phyloP scores from a whole-genome alignment of 64 coral and sea anemone genomes.

The Montipora efflorescens region DNA sequence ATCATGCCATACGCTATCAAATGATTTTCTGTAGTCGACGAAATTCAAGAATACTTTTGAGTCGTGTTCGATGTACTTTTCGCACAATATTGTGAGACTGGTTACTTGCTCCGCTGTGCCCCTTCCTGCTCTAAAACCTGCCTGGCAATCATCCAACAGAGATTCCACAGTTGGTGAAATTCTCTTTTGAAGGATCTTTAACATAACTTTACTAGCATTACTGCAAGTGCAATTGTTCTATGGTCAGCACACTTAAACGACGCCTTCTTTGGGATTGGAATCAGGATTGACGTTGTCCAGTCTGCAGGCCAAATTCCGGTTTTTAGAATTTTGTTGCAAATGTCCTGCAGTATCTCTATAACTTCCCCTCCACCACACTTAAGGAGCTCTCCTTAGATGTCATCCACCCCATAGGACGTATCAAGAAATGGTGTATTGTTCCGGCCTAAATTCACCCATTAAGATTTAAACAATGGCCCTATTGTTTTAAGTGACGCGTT shows the following conservation, averaged over 20 bases:
- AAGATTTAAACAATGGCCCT: no score
- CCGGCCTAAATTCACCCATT: no score
- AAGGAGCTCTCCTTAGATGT: background rate
- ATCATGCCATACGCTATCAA: constrained; percentile 32
- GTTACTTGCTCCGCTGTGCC: background rate
- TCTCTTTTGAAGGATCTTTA: background rate
- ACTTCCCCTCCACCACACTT: background rate
- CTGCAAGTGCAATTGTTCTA: constrained; percentile 19
- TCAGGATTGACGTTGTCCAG: constrained; percentile 17
- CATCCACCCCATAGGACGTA: background rate
- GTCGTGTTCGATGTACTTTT: constrained; percentile 8
- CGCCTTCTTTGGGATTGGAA: constrained; percentile 20
- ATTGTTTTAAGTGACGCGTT: no score
- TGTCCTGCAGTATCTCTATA: no score
- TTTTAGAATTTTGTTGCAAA: background rate
- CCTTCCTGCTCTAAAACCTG: background rate
- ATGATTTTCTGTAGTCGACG: constrained; percentile 21
- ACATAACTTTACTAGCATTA: constrained; percentile 23
- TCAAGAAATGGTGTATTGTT: no score
- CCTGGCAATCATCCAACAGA: background rate
- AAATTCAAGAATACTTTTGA: constrained; percentile 28
- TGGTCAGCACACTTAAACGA: background rate
- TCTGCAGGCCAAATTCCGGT: background rate
- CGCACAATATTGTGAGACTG: background rate
- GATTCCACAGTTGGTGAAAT: background rate